phyloP scores from a whole-genome alignment of 2,797 vertebrate genomes.

The Sebastiscus albofasciatus region DNA sequence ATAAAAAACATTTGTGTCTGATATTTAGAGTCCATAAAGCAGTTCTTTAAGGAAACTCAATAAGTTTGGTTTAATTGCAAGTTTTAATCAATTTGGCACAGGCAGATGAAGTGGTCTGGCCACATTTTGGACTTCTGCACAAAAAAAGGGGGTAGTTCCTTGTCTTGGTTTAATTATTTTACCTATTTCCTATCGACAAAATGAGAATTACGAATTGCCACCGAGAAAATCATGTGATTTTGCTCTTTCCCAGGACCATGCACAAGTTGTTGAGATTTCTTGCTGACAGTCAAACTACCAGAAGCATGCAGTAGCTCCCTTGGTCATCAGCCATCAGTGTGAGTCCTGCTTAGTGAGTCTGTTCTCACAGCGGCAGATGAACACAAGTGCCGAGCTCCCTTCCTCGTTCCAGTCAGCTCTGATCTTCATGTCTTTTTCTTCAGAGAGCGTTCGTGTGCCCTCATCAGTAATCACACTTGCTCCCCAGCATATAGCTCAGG shows the following conservation, averaged over 20 bases:
- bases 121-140: not conserved
- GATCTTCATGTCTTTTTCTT: not conserved
- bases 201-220: not conserved
- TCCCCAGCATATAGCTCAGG: constrained; percentile 60
- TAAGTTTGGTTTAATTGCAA: no score
- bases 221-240: not conserved
- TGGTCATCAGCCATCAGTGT: not conserved
- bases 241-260: not conserved
- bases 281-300: not conserved
- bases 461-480: constrained; percentile 26
- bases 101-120: no score
- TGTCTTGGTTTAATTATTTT: not conserved
- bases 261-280: not conserved
- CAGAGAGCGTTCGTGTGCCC: not conserved
- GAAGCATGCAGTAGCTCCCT: not conserved
- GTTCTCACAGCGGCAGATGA: constrained; percentile 5
- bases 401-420: not conserved
- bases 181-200: not conserved
- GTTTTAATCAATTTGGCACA: no score
- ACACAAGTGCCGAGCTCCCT: not conserved
- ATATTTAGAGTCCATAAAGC: no score
- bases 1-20: no score
- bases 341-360: constrained; percentile 43
- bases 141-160: not conserved
- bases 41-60: no score